Evolutionary conservation across 2,888 invertebrate genomes (phyloP), one percentile per base, ranked within the genome.

Genomic region (Cyrtodaria siliqua): DNA sequence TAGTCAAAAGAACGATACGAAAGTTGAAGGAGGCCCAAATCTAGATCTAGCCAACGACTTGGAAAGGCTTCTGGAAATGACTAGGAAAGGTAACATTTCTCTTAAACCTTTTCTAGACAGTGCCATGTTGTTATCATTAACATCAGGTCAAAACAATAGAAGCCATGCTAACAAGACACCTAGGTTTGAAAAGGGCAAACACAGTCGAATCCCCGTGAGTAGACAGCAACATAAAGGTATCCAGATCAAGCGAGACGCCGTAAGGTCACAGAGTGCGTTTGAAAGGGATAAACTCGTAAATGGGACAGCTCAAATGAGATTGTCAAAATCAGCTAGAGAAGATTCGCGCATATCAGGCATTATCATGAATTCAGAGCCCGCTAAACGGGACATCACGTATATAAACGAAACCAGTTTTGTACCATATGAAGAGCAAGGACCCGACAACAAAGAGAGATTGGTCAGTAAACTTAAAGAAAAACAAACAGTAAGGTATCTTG

Each of bases 361-460:
- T 1, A 26, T 20, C 0, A 20, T 18, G 33, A 6, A 8, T 12
- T 2, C 20, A 16, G 16, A 63, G 27, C 53, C 18, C 18, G 8
- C 6, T 6, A 33, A 42, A 44, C 24, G 20, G 12, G 24, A 12
- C 1, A 75, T 55, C 26, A 49, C 20, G 26, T 55, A 53, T 29
- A 27, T 75, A 18, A 70, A 70, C 12, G 33, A 12, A 27, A 63
- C 69, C 14, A 27, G 44, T n/a, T 60, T 49, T 40, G 49, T 42
- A 16, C 55, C 69, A 2, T 66, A 40, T 26, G 75, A 75, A 40
- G 75, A 70, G 27, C 75, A 75, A 29, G 75, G 75, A 8, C 75
- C 69, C 8, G 60, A 69, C n/a, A 24, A 56, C 12, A 52, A 49
- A 16, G 23, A 27, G 12, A 40, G n/a, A 4, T 23, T 53, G 3